These are phyloP conservation scores for Colletes collaris DNA, from an alignment of 2,888 invertebrate genomes.

Conservation along the genomic window DNA sequence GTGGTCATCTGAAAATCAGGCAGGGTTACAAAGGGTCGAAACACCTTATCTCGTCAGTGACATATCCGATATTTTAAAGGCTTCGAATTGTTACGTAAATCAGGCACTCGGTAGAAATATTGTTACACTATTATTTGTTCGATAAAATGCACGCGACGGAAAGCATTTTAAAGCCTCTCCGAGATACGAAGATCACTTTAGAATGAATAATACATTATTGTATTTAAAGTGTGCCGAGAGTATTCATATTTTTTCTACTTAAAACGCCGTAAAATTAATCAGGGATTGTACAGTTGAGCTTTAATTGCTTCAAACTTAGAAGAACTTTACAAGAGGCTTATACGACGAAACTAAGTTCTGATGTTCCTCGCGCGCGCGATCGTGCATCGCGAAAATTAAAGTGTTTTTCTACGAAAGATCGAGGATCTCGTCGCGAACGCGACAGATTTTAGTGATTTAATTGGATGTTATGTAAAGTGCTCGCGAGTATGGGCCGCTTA, in stretches of 20 bases:
- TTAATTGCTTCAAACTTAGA: background rate
- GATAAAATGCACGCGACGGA: too few relatives aligned
- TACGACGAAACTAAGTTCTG: constrained; percentile 7
- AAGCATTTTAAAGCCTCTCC: too few relatives aligned
- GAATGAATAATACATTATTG: too few relatives aligned
- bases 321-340: constrained; percentile 7
- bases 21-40: too few relatives aligned
- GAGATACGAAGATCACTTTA: too few relatives aligned
- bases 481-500: constrained; percentile 11
- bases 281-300: background rate
- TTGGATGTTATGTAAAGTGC: constrained; percentile 38
- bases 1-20: too few relatives aligned
- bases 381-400: constrained; percentile 28
- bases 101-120: too few relatives aligned
- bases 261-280: background rate
- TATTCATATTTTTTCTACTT: background rate
- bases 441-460: constrained; percentile 58
- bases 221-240: too few relatives aligned
- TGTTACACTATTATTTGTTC: too few relatives aligned
- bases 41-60: too few relatives aligned
- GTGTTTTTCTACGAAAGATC: constrained; percentile 43
- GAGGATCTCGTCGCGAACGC: constrained; percentile 7
- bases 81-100: too few relatives aligned
- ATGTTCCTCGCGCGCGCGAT: constrained; percentile 38
- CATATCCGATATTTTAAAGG: too few relatives aligned